Percentiles rank a stretch among this genome's conserved stretches.
phyloP scores from a whole-genome alignment of 2,888 invertebrate genomes.

The Megaustenia siamemsis region DNA sequence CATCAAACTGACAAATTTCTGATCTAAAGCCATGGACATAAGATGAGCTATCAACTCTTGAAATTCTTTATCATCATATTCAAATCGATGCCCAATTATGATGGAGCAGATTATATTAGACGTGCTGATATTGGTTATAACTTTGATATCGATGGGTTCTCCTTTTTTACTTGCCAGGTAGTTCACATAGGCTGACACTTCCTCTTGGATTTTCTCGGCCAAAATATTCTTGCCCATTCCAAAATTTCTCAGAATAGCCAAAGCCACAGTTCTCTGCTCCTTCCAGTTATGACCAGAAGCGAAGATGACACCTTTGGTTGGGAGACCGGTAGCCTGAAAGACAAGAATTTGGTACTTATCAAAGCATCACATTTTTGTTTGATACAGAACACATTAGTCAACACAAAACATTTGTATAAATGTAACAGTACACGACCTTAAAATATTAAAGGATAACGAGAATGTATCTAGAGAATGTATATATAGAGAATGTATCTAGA shows the following conservation, averaged over 20 bases:
- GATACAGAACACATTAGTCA: too few species aligned
- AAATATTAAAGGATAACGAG: too few species aligned
- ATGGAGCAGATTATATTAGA: constrained; percentile 7
- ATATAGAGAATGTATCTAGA: too few species aligned
- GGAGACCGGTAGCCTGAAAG: too few species aligned
- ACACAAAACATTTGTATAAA: too few species aligned
- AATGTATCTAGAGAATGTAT: too few species aligned
- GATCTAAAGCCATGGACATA: neutral
- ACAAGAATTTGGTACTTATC: too few species aligned
- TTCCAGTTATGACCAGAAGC: neutral
- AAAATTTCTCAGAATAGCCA: neutral
- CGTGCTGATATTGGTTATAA: neutral
- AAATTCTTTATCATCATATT: constrained; percentile 9
- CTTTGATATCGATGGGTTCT: neutral
- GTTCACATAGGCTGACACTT: neutral
- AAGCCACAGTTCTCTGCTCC: neutral
- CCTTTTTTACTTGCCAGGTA: neutral
- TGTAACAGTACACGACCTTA: too few species aligned
- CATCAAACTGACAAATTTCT: neutral
- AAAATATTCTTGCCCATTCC: constrained; percentile 14
- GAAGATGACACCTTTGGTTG: neutral
- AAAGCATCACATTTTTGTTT: too few species aligned
- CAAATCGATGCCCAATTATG: neutral
- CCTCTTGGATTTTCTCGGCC: neutral
- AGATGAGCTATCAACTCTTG: neutral